Percentiles rank a stretch among this genome's conserved stretches.
phyloP scores from a whole-genome alignment of 2,113 vertebrate genomes.

The Anas platyrhynchos region DNA sequence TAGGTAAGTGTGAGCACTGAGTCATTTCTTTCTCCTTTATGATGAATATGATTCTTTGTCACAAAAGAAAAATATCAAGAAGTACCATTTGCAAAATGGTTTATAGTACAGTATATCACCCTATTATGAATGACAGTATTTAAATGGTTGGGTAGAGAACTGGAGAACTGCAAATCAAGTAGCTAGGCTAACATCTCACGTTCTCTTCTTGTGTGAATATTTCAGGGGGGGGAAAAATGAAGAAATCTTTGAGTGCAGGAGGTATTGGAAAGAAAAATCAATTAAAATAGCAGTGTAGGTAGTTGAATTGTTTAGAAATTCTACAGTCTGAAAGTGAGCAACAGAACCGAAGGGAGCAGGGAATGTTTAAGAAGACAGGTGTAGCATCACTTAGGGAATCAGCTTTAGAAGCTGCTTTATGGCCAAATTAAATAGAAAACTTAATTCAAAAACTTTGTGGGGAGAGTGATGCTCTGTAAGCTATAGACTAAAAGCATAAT shows the following conservation, averaged over 20 bases:
- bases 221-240: neutral
- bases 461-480: neutral
- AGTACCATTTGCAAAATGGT: conserved; percentile 25
- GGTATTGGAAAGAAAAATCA: neutral
- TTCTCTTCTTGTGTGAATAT: neutral
- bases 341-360: fast-evolving
- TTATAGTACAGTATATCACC: conserved; percentile 72
- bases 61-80: conserved; percentile 67
- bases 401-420: neutral
- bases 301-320: neutral
- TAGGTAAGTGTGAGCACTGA: neutral
- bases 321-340: neutral
- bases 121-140: conserved; percentile 70
- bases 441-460: too few relatives aligned
- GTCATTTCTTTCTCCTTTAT: neutral
- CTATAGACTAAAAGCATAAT: neutral
- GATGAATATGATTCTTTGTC: conserved; percentile 38
- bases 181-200: conserved; percentile 39
- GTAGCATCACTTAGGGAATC: neutral
- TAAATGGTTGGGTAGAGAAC: conserved; percentile 72
- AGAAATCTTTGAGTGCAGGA: neutral
- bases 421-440: neutral
- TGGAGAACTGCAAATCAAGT: conserved; percentile 66
- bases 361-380: neutral
- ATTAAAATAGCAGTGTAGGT: neutral